Evolutionary conservation across 2,797 vertebrate species (phyloP).

Genomic region (Myoxocephalus aenaeus): DNA sequence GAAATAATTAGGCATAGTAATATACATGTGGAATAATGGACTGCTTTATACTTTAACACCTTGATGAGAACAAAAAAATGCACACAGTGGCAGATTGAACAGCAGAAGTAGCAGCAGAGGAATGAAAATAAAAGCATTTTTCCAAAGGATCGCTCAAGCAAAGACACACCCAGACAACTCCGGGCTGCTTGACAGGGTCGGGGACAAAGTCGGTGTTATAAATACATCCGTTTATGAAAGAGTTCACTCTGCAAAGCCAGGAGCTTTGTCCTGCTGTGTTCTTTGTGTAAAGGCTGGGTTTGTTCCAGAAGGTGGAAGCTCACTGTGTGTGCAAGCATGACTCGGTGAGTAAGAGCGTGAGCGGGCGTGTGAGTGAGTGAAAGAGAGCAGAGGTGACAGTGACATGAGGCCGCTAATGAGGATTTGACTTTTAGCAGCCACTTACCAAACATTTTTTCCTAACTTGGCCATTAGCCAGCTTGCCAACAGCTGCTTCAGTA

Average conservation of each 20-base stretch:
- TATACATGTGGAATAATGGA: not conserved
- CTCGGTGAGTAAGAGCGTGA: not conserved
- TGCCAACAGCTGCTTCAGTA: not conserved
- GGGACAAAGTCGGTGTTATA: not conserved
- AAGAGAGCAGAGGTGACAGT: constrained; percentile 9
- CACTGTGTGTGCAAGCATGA: not conserved
- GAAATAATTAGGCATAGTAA: not conserved
- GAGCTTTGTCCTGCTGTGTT: not conserved
- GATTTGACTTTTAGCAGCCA: not conserved
- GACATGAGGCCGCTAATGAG: not conserved
- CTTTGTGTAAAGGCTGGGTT: not conserved
- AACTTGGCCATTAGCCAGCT: not conserved
- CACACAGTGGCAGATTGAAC: not conserved
- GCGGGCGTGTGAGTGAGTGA: constrained; percentile 1
- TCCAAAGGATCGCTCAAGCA: not conserved
- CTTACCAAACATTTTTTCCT: not conserved
- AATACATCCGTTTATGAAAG: not conserved
- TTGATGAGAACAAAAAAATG: not conserved
- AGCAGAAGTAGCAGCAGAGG: not conserved
- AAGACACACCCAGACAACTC: constrained; percentile 38
- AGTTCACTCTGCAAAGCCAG: not conserved
- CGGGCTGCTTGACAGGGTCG: not conserved
- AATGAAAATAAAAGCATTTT: not conserved
- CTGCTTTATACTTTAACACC: not conserved
- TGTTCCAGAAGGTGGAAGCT: not conserved